Conservation (phyloP, 2,113 vertebrate species). For the Indicator indicator region DNA sequence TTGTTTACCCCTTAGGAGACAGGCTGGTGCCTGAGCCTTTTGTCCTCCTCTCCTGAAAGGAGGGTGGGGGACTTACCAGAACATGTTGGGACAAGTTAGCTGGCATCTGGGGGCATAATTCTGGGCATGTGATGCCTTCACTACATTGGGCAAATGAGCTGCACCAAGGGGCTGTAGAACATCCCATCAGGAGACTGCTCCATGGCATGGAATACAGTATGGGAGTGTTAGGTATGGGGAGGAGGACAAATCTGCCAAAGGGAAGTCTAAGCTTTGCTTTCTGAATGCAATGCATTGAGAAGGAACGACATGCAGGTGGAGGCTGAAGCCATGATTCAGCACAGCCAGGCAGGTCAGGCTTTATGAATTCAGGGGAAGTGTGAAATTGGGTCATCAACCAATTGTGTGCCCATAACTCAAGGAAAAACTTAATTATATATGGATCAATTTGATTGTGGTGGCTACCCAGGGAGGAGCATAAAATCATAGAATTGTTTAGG, state of each 20-base stretch:
- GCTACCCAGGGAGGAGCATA: too few relatives aligned
- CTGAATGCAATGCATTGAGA: neutral
- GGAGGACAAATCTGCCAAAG: neutral
- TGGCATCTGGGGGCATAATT: too few relatives aligned
- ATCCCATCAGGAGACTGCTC: too few relatives aligned
- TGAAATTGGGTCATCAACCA: neutral
- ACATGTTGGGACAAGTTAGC: too few relatives aligned
- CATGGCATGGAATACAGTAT: neutral
- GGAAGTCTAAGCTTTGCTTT: neutral
- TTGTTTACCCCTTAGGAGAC: too few relatives aligned
- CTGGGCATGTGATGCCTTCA: too few relatives aligned
- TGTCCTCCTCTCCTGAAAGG: too few relatives aligned
- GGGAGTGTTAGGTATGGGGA: neutral
- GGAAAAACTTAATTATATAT: neutral
- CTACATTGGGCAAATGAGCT: neutral
- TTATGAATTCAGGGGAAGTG: neutral
- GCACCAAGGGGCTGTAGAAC: neutral
- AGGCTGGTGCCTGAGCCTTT: too few relatives aligned
- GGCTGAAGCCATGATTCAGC: neutral
- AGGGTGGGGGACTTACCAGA: too few relatives aligned
- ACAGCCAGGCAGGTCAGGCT: neutral
- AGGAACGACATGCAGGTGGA: neutral
- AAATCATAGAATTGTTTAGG: too few relatives aligned
- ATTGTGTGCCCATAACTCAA: rapidly evolving
- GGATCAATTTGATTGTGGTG: neutral